Evolutionary conservation across 2,888 invertebrate species (phyloP).

Genomic region (Glaucopsyche alexis): DNA sequence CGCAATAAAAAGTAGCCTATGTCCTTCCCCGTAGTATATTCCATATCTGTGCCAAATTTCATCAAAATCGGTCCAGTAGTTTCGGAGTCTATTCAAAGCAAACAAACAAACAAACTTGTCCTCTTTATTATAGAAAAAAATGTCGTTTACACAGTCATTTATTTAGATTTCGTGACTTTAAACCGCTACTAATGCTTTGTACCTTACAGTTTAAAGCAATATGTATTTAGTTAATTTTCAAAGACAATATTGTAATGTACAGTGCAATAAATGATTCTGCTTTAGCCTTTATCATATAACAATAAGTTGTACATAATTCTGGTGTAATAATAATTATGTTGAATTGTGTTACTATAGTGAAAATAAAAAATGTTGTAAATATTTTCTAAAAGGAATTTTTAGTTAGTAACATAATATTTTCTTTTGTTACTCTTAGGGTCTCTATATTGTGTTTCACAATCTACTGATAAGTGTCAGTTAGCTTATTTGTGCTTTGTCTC

Average conservation of each 20-base stretch:
- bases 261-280: slow-evolving; percentile 56
- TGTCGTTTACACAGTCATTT: neutral
- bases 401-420: neutral
- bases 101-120: too few species aligned
- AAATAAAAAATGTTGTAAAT: slow-evolving; percentile 34
- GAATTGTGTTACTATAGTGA: slow-evolving; percentile 23
- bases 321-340: slow-evolving; percentile 34
- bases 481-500: too few species aligned
- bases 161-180: neutral
- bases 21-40: too few species aligned
- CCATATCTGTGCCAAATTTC: too few species aligned
- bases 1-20: too few species aligned
- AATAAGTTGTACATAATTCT: slow-evolving; percentile 41
- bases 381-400: slow-evolving; percentile 29
- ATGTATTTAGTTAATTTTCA: slow-evolving; percentile 27
- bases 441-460: too few species aligned
- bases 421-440: too few species aligned
- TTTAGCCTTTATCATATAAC: slow-evolving; percentile 46
- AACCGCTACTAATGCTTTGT: neutral
- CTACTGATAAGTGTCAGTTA: neutral
- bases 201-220: neutral
- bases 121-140: too few species aligned
- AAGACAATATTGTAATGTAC: slow-evolving; percentile 50
- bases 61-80: too few species aligned
- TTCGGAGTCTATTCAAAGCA: too few species aligned